Base-by-base conservation (phyloP, 2,888 invertebrate genomes). In the Metellina segmentata region DNA sequence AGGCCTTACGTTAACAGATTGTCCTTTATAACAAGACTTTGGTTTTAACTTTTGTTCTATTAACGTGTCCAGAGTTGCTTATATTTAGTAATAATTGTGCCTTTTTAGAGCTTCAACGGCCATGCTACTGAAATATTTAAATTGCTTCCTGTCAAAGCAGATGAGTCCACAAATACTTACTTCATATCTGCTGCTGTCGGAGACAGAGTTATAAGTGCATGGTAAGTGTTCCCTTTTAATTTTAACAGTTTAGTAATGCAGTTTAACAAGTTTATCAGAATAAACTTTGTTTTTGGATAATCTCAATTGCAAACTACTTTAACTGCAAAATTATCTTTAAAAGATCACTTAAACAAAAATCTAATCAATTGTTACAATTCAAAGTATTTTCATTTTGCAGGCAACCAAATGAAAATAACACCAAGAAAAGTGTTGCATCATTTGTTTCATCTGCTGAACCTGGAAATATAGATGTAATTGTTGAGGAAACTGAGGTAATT, bases 121-220 rank as follows among this genome's bases (percentile, higher is more conserved):
- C 97, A 97, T 94, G 96, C 96, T 20, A 96, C 96, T 61, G 96
- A 96, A 94, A 95, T 97, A 78, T 87, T 87, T 34, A 93, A 93
- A 70, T 88, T 94, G 49, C 90, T 93, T 74, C 92, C 93, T 52
- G 69, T 94, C 20, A 89, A 92, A 74, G 86, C 81, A 20, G 81
- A 88, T 48, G 74, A 93, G 48, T 78, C 85, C 48, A 16, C 69
- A 20, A 90, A 82, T 72, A 94, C 94, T 16, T 89, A 92, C 93
- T 94, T 94, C 93, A 90, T 94, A 20, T 94, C 94, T 51, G 94
- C 94, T 90, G 94, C 94, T 72, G 93, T 93, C 81, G 94, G 93
- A 86, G 95, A 95, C 75, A 93, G 94, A 85, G 93, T 94, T 75
- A 93, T 95, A 52, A 94, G 94, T 94, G 94, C 94, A 77, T 95